These are phyloP conservation scores for Panopea generosa DNA, from an alignment of 2,888 invertebrate species.

Conservation along the genomic window DNA sequence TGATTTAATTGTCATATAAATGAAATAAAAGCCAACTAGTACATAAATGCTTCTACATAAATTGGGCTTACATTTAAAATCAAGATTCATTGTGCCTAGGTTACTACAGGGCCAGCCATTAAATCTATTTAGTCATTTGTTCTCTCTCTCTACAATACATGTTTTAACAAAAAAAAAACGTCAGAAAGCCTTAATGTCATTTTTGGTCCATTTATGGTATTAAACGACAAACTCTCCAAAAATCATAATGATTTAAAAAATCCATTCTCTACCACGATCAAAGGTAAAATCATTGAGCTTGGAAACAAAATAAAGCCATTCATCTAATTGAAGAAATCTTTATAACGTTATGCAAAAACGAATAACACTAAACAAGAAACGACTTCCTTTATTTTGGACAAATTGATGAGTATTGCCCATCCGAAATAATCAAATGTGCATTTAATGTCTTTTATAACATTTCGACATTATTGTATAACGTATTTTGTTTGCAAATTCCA, in stretches of 20 bases:
- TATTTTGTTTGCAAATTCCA: conserved; percentile 7
- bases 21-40: no score
- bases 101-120: no score
- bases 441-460: background rate
- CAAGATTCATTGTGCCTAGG: no score
- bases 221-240: background rate
- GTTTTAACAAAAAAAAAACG: no score
- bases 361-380: background rate
- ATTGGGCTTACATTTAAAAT: no score
- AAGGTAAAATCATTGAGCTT: background rate
- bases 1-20: no score
- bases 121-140: no score
- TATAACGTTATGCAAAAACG: background rate
- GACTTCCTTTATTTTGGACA: background rate
- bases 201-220: background rate
- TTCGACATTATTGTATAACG: conserved; percentile 5
- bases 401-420: background rate
- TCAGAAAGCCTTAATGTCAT: background rate
- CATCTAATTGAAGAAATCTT: conserved; percentile 1
- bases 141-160: background rate
- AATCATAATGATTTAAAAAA: background rate
- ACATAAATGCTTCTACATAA: no score
- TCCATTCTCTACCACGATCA: background rate
- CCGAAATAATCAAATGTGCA: background rate
- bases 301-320: conserved; percentile 5